Conservation (phyloP, 2,888 invertebrate species). For the Sclerodermus sp. region DNA sequence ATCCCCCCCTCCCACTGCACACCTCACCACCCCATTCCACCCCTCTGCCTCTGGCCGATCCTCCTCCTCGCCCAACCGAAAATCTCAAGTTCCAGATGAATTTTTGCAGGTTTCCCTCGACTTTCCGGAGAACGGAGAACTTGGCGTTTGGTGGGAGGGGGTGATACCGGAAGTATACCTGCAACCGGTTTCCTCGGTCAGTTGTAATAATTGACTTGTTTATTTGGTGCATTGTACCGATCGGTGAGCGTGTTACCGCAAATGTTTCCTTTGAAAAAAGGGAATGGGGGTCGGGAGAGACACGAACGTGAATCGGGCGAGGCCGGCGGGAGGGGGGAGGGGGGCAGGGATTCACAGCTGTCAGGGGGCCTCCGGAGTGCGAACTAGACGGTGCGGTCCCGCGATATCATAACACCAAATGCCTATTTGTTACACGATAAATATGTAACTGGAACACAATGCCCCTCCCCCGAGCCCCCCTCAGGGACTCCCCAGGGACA, state of each 20-base stretch:
- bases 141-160: too few relatives aligned
- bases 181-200: neutral
- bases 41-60: too few relatives aligned
- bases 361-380: conserved; percentile 12
- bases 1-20: too few relatives aligned
- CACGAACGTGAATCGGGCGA: neutral
- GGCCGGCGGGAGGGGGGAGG: conserved; percentile 2
- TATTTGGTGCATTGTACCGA: conserved; percentile 29
- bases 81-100: too few relatives aligned
- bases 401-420: conserved; percentile 54
- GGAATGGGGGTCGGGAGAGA: conserved; percentile 5
- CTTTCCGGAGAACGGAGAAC: too few relatives aligned
- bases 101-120: too few relatives aligned
- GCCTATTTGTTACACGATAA: conserved; percentile 56
- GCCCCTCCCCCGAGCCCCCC: conserved; percentile 18
- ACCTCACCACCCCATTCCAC: too few relatives aligned
- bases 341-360: conserved; percentile 39
- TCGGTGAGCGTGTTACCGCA: conserved; percentile 37
- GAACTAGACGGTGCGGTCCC: conserved; percentile 23
- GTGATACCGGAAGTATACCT: neutral
- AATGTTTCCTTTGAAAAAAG: conserved; percentile 25
- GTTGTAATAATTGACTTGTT: conserved; percentile 39
- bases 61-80: too few relatives aligned
- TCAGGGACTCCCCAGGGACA: conserved; percentile 9
- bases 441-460: conserved; percentile 56